phyloP scores from a whole-genome alignment of 2,888 invertebrate genomes.

The Melanchra persicariae region DNA sequence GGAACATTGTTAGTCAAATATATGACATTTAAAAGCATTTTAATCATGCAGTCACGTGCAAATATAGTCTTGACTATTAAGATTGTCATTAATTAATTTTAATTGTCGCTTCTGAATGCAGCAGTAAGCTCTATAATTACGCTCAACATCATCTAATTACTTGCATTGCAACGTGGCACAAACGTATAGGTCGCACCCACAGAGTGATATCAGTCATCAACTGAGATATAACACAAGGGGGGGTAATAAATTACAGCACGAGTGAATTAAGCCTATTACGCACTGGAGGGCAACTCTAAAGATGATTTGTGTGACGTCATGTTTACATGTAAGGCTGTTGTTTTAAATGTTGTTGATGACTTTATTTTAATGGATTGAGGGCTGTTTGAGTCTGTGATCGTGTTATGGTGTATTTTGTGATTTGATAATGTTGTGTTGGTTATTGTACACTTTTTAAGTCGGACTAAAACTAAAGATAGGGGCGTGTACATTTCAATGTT shows the following conservation, averaged over 20 bases:
- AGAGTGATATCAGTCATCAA: conserved; percentile 54
- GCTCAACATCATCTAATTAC: no score
- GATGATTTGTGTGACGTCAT: conserved; percentile 62
- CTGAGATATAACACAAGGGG: conserved; percentile 65
- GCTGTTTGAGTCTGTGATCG: not conserved
- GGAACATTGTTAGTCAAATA: no score
- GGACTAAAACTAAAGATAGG: no score
- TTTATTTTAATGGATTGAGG: not conserved
- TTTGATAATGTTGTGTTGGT: not conserved
- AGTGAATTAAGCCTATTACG: conserved; percentile 75
- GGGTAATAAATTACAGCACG: conserved; percentile 70
- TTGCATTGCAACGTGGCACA: not conserved
- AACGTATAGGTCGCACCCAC: not conserved
- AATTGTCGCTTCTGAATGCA: no score
- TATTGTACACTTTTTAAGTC: no score
- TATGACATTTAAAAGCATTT: no score
- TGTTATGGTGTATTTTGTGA: not conserved
- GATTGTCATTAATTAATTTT: no score
- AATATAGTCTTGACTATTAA: no score
- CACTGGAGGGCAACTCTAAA: conserved; percentile 52
- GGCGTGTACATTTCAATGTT: no score
- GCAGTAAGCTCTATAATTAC: no score
- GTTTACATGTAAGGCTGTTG: conserved; percentile 35
- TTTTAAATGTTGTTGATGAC: conserved; percentile 26
- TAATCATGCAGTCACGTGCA: no score